Base-by-base conservation (phyloP, 2,797 vertebrate species). In the Pangasius djambal region DNA sequence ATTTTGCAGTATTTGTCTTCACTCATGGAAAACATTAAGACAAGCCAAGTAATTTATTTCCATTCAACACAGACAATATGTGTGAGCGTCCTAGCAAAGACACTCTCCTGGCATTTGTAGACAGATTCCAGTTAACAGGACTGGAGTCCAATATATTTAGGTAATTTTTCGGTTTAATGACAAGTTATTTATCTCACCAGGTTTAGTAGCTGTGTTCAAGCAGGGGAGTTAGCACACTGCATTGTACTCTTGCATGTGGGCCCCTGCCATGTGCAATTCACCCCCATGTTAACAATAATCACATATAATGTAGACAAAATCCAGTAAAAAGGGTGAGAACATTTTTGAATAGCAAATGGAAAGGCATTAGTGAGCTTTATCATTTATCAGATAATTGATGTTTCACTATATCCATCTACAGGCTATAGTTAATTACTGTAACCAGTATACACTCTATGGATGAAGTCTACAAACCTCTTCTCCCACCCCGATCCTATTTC, bases 371-470 rank as follows among this genome's bases (percentile, higher is more conserved):
- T 88, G 81, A 90, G 79, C 85, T 88, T 61, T 77, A 90, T 74
- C 20, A 75, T 89, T 88, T 91, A 89, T 90, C 84, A 90, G 89
- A 40, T 86, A 91, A 93, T 93, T 93, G 92, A 93, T 92, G 90
- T 89, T 70, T 81, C 13, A 16, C 83, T 88, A 92, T 90, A 85
- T 31, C 50, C 15, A 52, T 31, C 50, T 79, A 10, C 55, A 1
- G 28, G 15, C 55, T 7, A 55, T 16, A 78, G 48, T 55, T 79
- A 55, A 79, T 31, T 52, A 78, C 1, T 20, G 77, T 55, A 55
- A 55, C 10, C 25, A n/a, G 12, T n/a, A 13, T 52, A 6, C 2
- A 77, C 13, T 79, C 15, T 31, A 18, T 4, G 22, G 72, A 75
- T n/a, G 40, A 77, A 7, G 13, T 52, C 25, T 31, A 31, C 8